Evolutionary conservation across 2,888 invertebrate genomes (phyloP), one percentile per base, ranked within the genome.

Genomic region (Netelia virgata): DNA sequence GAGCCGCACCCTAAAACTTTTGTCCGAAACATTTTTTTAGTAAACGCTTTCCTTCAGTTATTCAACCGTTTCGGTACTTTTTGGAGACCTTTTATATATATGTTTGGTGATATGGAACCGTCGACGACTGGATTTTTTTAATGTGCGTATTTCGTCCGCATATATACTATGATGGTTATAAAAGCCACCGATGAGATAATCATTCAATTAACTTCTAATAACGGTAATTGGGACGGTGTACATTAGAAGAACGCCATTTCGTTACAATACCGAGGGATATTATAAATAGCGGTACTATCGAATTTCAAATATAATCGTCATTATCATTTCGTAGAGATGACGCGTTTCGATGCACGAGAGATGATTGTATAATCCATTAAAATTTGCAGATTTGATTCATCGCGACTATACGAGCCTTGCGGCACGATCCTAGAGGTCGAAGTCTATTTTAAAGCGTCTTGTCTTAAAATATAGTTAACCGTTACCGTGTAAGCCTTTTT

Each of bases 151-250:
- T n/a, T n/a, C n/a, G n/a, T n/a, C n/a, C 47, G 20, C 0, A 16
- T 59, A n/a, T 47, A 41, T 43, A 18, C 5, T 41, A 20, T 10
- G n/a, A 1, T n/a, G 20, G 20, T n/a, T 61, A 57, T n/a, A 18
- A n/a, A 20, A 57, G 6, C 8, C 1, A 20, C 47, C 41, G 64
- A 66, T 55, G 41, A 66, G 57, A 75, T 50, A 75, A 81, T 59
- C 68, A 69, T 81, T 69, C 47, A 81, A 81, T 81, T 81, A 74
- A 68, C 68, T 61, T 55, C 74, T 74, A 74, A 74, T 74, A 81
- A 70, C 79, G 14, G 70, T 82, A 53, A 70, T 50, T 50, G 80
- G 50, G 66, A 64, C 28, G 23, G 16, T 43, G 47, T 53, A 47
- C 28, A 66, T 55, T 63, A 61, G 68, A 69, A 81, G 69, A 76